Conservation (phyloP, 1,140 invertebrate species). For the Diabrotica undecimpunctata region DNA sequence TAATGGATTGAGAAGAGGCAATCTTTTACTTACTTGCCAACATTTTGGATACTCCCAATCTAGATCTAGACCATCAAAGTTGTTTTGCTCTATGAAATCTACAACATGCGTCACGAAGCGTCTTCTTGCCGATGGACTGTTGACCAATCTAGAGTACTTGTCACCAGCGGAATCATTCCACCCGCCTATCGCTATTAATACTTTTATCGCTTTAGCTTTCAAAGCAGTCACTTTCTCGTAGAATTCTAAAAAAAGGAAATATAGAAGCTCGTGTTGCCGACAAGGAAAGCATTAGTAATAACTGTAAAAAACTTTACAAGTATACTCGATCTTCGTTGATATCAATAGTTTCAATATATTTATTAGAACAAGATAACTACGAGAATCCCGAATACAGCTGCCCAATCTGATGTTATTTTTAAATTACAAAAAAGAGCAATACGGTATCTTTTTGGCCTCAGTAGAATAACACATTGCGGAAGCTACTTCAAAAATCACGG, state of each 20-base stretch:
- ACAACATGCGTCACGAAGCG: constrained; percentile 60
- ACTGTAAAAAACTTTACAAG: no score
- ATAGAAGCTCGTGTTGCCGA: no score
- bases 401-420: no score
- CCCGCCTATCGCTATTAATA: constrained; percentile 67
- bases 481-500: no score
- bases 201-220: constrained; percentile 60
- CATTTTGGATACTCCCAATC: constrained; percentile 76
- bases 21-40: constrained; percentile 56
- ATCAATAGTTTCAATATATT: no score
- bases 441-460: no score
- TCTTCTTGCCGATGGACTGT: constrained; percentile 53
- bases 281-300: no score
- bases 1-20: background rate
- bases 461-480: no score
- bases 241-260: constrained; percentile 49
- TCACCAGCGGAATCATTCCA: constrained; percentile 67
- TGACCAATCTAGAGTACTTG: constrained; percentile 62
- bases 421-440: no score
- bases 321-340: no score
- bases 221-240: constrained; percentile 56
- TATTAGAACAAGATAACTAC: no score
- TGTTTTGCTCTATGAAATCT: constrained; percentile 60
- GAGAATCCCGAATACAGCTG: no score
- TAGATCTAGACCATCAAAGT: constrained; percentile 68